These are phyloP conservation scores for Polypedilum pembai DNA, from an alignment of 1,140 invertebrate genomes.

Conservation along the genomic window DNA sequence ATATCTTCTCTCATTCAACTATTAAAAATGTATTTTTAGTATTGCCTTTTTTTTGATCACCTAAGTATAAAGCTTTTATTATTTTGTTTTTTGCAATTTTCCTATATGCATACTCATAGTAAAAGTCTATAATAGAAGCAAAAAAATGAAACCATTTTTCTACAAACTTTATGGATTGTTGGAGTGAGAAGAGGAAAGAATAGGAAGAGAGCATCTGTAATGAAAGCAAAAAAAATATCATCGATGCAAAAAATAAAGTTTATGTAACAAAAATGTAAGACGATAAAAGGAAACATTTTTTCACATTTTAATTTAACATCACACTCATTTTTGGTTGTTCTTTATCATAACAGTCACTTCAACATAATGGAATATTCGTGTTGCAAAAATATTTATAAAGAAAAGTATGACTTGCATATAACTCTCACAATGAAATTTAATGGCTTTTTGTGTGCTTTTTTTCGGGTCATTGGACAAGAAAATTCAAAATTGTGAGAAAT, in stretches of 20 bases:
- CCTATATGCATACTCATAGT: background rate
- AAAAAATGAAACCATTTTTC: background rate
- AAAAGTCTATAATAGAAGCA: background rate
- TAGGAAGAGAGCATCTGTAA: background rate
- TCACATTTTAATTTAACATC: background rate
- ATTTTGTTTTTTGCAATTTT: constrained; percentile 7
- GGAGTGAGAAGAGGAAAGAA: background rate
- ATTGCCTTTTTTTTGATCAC: no score
- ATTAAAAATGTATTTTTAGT: no score
- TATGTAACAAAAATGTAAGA: background rate
- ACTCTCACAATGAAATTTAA: background rate
- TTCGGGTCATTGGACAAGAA: background rate
- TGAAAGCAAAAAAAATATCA: background rate
- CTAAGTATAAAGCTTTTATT: background rate
- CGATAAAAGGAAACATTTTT: background rate
- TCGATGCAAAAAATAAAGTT: background rate
- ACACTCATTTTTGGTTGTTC: background rate
- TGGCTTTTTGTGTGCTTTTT: background rate
- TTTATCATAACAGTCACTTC: background rate
- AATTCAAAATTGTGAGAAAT: background rate
- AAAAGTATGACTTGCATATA: constrained; percentile 6
- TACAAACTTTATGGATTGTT: background rate
- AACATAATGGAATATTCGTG: background rate
- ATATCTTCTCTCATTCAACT: no score
- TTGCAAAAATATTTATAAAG: background rate